phyloP scores from a whole-genome alignment of 2,113 vertebrate species.

The Lampris incognitus region DNA sequence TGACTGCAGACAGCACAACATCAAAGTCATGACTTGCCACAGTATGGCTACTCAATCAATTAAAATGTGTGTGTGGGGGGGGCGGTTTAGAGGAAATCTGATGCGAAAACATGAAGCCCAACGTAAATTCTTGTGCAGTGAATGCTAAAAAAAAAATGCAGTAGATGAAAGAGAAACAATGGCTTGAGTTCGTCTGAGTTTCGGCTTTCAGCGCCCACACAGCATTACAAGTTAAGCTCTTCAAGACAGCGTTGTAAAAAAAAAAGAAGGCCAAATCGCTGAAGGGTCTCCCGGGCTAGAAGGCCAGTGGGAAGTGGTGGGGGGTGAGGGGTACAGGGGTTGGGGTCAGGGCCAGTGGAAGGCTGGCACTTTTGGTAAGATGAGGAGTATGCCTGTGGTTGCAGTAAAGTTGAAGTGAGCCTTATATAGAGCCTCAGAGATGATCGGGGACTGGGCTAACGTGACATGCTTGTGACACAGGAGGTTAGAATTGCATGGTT shows the following conservation, averaged over 20 bases:
- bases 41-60: background rate
- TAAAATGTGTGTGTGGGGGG: no score
- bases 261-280: background rate
- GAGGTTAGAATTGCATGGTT: background rate
- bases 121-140: background rate
- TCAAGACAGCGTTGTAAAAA: background rate
- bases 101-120: background rate
- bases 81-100: background rate
- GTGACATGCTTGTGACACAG: background rate
- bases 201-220: background rate
- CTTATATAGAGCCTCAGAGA: background rate
- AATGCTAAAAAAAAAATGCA: no score
- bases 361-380: background rate
- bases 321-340: background rate
- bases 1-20: background rate
- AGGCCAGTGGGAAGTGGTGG: background rate
- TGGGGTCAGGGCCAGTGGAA: background rate
- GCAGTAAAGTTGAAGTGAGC: background rate
- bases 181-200: background rate
- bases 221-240: background rate
- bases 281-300: background rate
- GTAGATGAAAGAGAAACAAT: background rate
- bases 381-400: background rate
- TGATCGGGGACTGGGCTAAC: background rate
- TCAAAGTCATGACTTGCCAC: constrained; percentile 1